A percentile compares a stretch with the other conserved stretches of the same genome.
phyloP scores from a whole-genome alignment of 2,888 invertebrate species.

The Dryomyza anilis region DNA sequence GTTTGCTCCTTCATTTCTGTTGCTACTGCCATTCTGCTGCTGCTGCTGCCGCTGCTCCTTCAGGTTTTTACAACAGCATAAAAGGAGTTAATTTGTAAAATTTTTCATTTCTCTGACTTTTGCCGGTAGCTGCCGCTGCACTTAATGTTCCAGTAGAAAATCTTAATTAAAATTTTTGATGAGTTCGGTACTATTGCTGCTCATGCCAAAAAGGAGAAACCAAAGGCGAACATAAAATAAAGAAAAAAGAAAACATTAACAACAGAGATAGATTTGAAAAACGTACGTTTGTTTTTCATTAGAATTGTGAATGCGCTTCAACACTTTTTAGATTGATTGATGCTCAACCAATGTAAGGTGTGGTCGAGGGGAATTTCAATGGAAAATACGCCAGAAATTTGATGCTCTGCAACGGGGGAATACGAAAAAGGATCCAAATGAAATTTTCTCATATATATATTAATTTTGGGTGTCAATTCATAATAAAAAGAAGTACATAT shows the following conservation, averaged over 20 bases:
- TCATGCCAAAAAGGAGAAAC: not conserved
- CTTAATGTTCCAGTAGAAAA: slow-evolving; percentile 19
- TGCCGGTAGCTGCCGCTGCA: not conserved
- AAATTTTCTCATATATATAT: too few relatives aligned
- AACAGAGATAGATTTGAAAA: not conserved
- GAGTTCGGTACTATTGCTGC: slow-evolving; percentile 10
- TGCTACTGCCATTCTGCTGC: not conserved
- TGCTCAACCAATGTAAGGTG: not conserved
- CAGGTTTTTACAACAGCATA: not conserved
- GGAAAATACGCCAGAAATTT: not conserved
- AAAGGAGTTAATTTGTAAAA: slow-evolving; percentile 26
- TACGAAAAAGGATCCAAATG: not conserved
- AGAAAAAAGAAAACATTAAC: not conserved
- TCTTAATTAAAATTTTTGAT: slow-evolving; percentile 28
- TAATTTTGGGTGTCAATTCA: too few relatives aligned
- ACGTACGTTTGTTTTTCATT: slow-evolving; percentile 12
- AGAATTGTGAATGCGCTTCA: slow-evolving; percentile 15
- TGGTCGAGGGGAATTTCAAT: not conserved
- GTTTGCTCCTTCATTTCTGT: not conserved
- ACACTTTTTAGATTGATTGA: slow-evolving; percentile 19
- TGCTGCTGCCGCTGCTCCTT: not conserved
- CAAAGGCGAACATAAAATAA: not conserved
- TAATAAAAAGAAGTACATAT: too few relatives aligned
- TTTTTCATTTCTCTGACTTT: slow-evolving; percentile 23
- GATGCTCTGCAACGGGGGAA: not conserved